These are phyloP conservation scores for Ameiurus melas DNA, from an alignment of 2,113 vertebrate species.

Conservation along the genomic window DNA sequence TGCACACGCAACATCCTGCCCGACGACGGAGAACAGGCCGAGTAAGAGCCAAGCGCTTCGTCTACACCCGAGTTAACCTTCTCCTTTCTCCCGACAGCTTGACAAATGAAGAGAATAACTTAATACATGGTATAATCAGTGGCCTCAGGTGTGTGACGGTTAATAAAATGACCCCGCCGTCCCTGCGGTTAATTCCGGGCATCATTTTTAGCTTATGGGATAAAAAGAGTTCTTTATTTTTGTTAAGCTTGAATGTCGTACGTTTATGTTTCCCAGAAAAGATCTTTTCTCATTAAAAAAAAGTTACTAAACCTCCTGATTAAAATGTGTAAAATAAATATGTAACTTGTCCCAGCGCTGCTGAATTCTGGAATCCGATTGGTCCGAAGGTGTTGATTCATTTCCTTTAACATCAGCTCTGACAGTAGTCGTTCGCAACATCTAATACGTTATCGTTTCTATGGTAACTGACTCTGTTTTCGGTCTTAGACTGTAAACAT, in stretches of 20 bases:
- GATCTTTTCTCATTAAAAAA: no score
- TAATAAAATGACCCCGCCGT: not conserved
- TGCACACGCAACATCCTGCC: slow-evolving; percentile 97
- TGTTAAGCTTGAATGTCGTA: not conserved
- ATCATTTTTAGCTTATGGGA: not conserved
- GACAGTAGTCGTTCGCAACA: no score
- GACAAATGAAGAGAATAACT: not conserved
- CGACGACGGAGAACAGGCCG: slow-evolving; percentile 91
- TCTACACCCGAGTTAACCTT: not conserved
- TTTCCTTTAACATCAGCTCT: not conserved
- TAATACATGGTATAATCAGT: not conserved
- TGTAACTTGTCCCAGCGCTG: not conserved
- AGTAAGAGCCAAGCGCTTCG: slow-evolving; percentile 74
- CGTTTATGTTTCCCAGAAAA: not conserved
- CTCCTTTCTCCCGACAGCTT: not conserved
- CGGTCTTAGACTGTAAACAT: no score
- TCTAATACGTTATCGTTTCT: no score
- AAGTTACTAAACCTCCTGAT: no score
- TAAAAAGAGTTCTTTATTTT: not conserved
- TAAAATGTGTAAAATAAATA: no score
- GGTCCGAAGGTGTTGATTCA: not conserved
- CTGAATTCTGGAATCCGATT: not conserved
- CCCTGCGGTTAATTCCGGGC: not conserved
- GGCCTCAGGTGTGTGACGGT: not conserved
- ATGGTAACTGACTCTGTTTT: no score